Base-by-base conservation (phyloP, 1,140 invertebrate species). In the Steinernema khuongi region DNA sequence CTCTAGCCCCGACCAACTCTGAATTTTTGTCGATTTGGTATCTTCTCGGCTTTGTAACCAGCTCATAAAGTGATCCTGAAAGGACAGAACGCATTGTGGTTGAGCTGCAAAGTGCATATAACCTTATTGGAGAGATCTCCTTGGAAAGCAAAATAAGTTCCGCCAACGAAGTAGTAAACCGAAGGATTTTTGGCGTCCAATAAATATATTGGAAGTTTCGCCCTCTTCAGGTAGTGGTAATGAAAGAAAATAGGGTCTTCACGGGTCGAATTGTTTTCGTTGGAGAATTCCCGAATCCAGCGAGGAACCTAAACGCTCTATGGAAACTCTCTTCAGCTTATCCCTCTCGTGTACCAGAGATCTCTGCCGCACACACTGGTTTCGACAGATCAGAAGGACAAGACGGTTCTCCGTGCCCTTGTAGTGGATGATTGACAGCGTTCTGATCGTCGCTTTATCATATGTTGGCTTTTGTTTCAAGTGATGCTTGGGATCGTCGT, bases 211-310 rank as follows among this genome's bases (percentile, higher is more conserved):
- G 32, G 50, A 71, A 30, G 31, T 67, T 66, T 67, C n/a, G 28
- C 14, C 28, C 32, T 72, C n/a, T 41, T 60, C 14, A 44, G 28
- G 4, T 17, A 28, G 28, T 71, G 50, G 71, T 67, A 30, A 66
- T 74, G 72, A 29, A 73, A 74, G 31, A 41, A 60, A 70, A 74
- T 74, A n/a, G 41, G 72, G n/a, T 73, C 70, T 4, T 72, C 31
- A 11, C 33, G 68, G 2, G 29, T 44, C 18, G 32, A 75, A n/a
- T 36, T 36, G 30, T 74, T 14, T 1, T 74, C 72, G 17, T 73
- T 60, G 29, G 32, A 32, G 41, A 75, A 74, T 30, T 74, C 70
- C 7, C 72, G 72, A 17, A 74, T 74, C 72, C 72, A 74, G n/a
- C 72, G 4, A 75, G 72, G 72, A 19, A 74, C 29, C 72, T 74